Percentiles rank a stretch among this genome's conserved stretches.
Conservation (phyloP, 1,140 invertebrate genomes). For the Papilio xuthus region DNA sequence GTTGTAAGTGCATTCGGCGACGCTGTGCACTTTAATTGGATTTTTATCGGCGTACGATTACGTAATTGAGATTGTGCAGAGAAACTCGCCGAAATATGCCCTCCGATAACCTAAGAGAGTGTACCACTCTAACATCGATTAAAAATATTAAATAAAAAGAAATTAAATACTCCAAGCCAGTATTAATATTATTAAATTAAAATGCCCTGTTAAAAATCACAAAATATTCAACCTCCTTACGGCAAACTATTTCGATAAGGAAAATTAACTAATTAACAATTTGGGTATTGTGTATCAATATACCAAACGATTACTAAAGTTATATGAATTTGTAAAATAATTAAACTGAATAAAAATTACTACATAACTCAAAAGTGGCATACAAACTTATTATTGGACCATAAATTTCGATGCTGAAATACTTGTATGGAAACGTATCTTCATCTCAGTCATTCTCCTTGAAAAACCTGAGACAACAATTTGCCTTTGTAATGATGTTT, state of each 20-base stretch:
- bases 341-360: not conserved
- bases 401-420: not conserved
- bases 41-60: slow-evolving; percentile 9
- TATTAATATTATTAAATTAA: not conserved
- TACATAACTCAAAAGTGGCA: not conserved
- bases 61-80: slow-evolving; percentile 20
- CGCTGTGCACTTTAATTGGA: slow-evolving; percentile 15
- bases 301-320: too few relatives aligned
- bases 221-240: too few relatives aligned
- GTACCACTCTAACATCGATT: not conserved
- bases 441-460: too few relatives aligned
- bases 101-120: not conserved
- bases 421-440: too few relatives aligned
- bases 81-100: slow-evolving; percentile 3
- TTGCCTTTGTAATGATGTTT: not conserved
- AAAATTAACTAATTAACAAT: too few relatives aligned
- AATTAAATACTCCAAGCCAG: not conserved
- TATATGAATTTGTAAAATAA: too few relatives aligned
- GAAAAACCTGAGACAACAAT: not conserved
- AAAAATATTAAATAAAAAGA: not conserved
- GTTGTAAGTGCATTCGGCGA: slow-evolving; percentile 23
- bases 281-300: too few relatives aligned
- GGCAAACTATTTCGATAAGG: too few relatives aligned
- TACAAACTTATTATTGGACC: too few relatives aligned
- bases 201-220: too few relatives aligned